Base-by-base conservation (phyloP, 2,888 invertebrate genomes). In the Parasteatoda lunata region DNA sequence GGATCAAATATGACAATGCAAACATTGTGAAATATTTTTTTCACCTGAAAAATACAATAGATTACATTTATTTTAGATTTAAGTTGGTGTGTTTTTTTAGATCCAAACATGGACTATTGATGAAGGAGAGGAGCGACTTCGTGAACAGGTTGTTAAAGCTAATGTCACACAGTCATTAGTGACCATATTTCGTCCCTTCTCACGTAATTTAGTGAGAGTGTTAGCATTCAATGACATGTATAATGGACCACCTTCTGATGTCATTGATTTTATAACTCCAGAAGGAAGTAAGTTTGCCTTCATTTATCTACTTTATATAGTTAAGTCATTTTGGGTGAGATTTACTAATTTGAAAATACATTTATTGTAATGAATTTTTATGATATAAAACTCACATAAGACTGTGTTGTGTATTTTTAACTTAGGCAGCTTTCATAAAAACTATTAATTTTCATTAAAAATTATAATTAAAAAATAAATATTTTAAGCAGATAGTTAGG, bases 161-260 rank as follows among this genome's bases (percentile, higher is more conserved):
- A 95, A 95, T 90, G 94, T 94, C 0, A 95, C 94, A 2, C 93
- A 93, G 88, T 95, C 95, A 4, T 92, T 96, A 15, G 95, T 98
- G 4, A 94, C 94, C 59, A 96, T 96, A 91, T 96, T 98, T 91
- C 91, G 91, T 94, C 97, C 98, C 0, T 95, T 95, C 92, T 95
- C 96, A 76, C 95, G 95, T 91, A 97, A 99, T 91, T 96, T 95
- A 91, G 97, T 96, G 0, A 94, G 96, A 88, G 96, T 99, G 52
- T 93, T 97, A 65, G 98, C 96, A 0, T 97, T 96, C 92, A 99
- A 99, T 91, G 96, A 96, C 59, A 95, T 93, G 89, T 97, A 96
- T 92, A 96, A 96, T 91, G 98, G 99, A 4, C 97, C 98, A 5
- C 94, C 96, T 0, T 97, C 97, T 91, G 96, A 97, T 89, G 94